Conservation (phyloP, 2,113 vertebrate genomes). For the Chloropsis hardwickii region DNA sequence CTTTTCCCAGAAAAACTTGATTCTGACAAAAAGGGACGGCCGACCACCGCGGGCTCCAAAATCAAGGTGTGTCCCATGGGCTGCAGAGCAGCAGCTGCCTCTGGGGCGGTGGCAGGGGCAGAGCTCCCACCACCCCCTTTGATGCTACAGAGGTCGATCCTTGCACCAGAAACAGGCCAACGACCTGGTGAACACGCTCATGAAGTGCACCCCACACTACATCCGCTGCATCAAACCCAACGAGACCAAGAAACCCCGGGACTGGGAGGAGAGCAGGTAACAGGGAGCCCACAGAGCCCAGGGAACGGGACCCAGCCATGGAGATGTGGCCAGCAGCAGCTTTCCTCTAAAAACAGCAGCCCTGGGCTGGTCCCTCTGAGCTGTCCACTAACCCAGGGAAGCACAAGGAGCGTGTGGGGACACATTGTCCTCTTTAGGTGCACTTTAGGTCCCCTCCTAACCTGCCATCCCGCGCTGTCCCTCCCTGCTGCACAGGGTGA, state of each 20-base stretch:
- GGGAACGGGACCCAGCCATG: accelerated
- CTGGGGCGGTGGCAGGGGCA: not conserved
- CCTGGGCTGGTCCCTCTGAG: not conserved
- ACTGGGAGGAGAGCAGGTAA: slow-evolving; percentile 98
- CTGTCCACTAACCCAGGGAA: not conserved
- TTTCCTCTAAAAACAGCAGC: not conserved
- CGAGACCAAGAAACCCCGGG: slow-evolving; percentile 90
- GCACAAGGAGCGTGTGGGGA: accelerated
- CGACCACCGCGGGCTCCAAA: slow-evolving; percentile 87
- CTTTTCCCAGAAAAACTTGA: slow-evolving; percentile 95
- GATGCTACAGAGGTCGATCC: not conserved
- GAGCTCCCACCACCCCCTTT: not conserved
- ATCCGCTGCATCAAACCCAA: slow-evolving; percentile 99
- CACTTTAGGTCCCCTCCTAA: accelerated
- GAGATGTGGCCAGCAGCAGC: not conserved
- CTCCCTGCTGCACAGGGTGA: slow-evolving; percentile 71
- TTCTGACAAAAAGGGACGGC: slow-evolving; percentile 90
- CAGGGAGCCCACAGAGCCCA: not conserved
- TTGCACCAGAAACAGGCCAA: slow-evolving; percentile 91
- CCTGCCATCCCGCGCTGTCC: not conserved
- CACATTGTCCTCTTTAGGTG: accelerated
- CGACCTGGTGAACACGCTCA: slow-evolving; percentile 90
- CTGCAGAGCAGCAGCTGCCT: not conserved
- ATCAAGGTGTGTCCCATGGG: slow-evolving; percentile 83
- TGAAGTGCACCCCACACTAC: slow-evolving; percentile 96